These are phyloP conservation scores for Gadus chalcogrammus DNA, from an alignment of 2,113 vertebrate genomes.

Conservation along the genomic window DNA sequence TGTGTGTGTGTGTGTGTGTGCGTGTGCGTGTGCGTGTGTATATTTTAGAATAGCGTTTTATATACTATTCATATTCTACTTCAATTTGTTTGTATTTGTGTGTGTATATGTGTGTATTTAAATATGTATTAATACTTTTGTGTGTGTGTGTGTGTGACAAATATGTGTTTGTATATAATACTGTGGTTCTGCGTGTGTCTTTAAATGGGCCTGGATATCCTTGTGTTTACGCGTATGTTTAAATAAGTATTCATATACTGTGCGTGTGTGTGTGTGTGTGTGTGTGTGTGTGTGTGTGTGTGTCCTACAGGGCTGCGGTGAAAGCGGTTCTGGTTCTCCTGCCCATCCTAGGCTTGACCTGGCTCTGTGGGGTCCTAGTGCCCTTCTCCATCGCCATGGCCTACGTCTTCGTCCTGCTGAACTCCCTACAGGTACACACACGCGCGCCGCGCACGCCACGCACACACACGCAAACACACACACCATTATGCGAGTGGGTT, in stretches of 20 bases:
- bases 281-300: constrained; percentile 1
- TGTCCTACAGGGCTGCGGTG: constrained; percentile 66
- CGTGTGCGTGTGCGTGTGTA: too few relatives aligned
- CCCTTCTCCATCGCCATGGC: constrained; percentile 76
- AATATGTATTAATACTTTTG: not conserved
- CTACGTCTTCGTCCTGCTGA: constrained; percentile 77
- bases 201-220: not conserved
- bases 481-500: too few relatives aligned
- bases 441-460: constrained; percentile 5
- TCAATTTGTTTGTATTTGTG: not conserved
- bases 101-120: not conserved
- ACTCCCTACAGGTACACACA: constrained; percentile 73
- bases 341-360: constrained; percentile 78
- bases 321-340: constrained; percentile 78
- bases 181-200: not conserved
- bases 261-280: not conserved
- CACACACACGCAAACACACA: constrained; percentile 23
- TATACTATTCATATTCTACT: too few relatives aligned
- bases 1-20: too few relatives aligned
- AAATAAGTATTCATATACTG: not conserved
- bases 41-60: too few relatives aligned
- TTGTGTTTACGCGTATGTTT: not conserved
- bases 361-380: constrained; percentile 76
- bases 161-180: not conserved
- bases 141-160: not conserved